These are phyloP conservation scores for Cotesia vestalis DNA, from an alignment of 1,140 invertebrate genomes.

Conservation along the genomic window DNA sequence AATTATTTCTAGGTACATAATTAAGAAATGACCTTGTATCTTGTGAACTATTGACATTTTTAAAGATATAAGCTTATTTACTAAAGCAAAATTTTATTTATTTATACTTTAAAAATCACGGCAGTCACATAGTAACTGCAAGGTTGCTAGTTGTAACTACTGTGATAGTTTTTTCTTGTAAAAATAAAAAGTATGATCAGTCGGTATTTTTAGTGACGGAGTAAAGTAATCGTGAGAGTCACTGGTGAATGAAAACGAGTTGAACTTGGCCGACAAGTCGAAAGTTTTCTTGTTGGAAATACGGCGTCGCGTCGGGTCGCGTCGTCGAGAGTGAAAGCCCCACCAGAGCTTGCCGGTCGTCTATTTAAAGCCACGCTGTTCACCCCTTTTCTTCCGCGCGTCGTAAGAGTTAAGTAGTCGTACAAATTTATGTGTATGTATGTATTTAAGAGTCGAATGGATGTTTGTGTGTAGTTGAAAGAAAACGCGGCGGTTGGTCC, in stretches of 20 bases:
- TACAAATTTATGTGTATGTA: neutral
- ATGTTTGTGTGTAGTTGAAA: neutral
- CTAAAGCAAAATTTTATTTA: too few relatives aligned
- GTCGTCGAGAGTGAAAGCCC: slow-evolving; percentile 34
- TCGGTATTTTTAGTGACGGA: neutral
- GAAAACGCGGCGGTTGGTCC: slow-evolving; percentile 5
- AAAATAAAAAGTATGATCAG: neutral
- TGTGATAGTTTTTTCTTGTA: neutral
- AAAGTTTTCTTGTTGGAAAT: slow-evolving; percentile 31
- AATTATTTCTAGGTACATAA: too few relatives aligned
- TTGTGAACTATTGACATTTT: too few relatives aligned
- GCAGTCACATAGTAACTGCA: too few relatives aligned
- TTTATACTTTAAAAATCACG: too few relatives aligned
- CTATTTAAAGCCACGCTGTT: slow-evolving; percentile 18
- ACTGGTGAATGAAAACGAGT: slow-evolving; percentile 10
- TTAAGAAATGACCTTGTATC: too few relatives aligned
- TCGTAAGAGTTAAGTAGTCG: neutral
- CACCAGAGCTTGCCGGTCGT: neutral
- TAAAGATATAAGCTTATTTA: too few relatives aligned
- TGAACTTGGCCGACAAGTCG: slow-evolving; percentile 28
- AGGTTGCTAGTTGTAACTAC: too few relatives aligned
- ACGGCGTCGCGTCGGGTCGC: neutral
- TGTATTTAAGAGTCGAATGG: neutral
- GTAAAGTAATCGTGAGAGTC: neutral
- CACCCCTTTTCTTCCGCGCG: slow-evolving; percentile 7